Evolutionary conservation across 2,113 vertebrate genomes (phyloP).

Genomic region (Camelus bactrianus): DNA sequence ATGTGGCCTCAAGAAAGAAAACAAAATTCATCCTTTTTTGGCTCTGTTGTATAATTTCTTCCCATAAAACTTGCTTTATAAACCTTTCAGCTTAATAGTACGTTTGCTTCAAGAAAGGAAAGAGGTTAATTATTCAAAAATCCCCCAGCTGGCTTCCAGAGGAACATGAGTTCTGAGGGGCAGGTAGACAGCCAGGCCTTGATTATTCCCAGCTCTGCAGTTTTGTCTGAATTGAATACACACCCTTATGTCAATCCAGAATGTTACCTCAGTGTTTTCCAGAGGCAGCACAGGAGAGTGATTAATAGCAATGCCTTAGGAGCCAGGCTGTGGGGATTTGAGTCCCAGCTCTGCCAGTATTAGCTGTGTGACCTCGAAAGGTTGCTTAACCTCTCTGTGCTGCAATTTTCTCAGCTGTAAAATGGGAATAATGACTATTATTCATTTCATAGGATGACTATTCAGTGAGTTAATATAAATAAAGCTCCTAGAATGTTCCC

Average conservation of each 20-base stretch:
- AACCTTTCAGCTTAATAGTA: background rate
- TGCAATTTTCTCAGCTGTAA: background rate
- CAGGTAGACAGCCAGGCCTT: background rate
- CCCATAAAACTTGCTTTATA: background rate
- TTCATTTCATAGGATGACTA: background rate
- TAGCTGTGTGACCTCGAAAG: background rate
- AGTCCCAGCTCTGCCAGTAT: background rate
- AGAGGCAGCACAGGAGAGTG: background rate
- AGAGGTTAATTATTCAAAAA: background rate
- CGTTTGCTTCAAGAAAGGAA: slow-evolving; percentile 5
- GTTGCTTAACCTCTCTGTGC: background rate
- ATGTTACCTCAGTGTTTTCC: background rate
- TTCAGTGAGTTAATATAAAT: slow-evolving; percentile 2
- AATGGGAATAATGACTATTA: background rate
- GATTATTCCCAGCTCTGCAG: background rate
- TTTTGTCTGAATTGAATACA: background rate
- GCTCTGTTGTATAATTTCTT: background rate
- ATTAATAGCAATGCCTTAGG: background rate
- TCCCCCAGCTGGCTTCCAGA: background rate
- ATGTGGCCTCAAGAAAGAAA: background rate
- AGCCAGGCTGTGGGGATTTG: background rate
- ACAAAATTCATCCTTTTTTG: background rate
- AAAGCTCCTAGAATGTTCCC: background rate
- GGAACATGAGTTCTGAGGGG: background rate
- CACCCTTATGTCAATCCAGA: background rate